Percentiles rank a stretch among this genome's conserved stretches.
These are phyloP conservation scores for Triplophysa tibetana DNA, from an alignment of 2,113 vertebrate genomes.

Conservation along the genomic window DNA sequence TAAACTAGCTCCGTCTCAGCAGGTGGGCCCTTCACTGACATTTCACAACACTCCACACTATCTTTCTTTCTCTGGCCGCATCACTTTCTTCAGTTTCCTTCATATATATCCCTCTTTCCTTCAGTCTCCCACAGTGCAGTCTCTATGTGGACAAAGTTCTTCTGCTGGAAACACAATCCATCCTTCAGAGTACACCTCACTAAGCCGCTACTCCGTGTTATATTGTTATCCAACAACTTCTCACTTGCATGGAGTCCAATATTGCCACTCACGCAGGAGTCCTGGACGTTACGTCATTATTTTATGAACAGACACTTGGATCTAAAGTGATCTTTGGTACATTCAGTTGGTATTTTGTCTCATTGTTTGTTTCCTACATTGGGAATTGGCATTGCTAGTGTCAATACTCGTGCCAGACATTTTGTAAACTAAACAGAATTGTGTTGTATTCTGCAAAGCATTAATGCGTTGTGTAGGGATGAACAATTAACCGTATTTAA, in stretches of 20 bases:
- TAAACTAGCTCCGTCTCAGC: conserved; percentile 20
- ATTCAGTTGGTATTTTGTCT: too few species aligned
- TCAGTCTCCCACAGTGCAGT: conserved; percentile 7
- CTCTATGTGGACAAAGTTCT: not conserved
- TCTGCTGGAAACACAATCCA: not conserved
- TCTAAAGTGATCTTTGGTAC: too few species aligned
- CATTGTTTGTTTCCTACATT: too few species aligned
- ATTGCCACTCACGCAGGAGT: too few species aligned
- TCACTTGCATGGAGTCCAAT: not conserved
- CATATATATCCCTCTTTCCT: conserved; percentile 1
- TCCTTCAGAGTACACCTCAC: not conserved
- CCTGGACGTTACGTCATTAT: too few species aligned
- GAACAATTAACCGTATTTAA: too few species aligned
- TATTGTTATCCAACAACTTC: not conserved
- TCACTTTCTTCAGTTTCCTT: not conserved
- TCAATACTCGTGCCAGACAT: too few species aligned
- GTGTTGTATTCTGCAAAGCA: too few species aligned
- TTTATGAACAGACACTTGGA: too few species aligned
- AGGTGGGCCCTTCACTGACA: conserved; percentile 30
- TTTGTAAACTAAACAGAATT: too few species aligned
- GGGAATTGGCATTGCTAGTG: too few species aligned
- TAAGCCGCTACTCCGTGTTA: not conserved
- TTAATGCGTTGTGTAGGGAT: too few species aligned
- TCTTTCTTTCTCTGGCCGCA: conserved; percentile 7
- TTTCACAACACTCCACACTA: conserved; percentile 3